Conservation (phyloP, 2,113 vertebrate genomes). For the Ramphastos sulfuratus region DNA sequence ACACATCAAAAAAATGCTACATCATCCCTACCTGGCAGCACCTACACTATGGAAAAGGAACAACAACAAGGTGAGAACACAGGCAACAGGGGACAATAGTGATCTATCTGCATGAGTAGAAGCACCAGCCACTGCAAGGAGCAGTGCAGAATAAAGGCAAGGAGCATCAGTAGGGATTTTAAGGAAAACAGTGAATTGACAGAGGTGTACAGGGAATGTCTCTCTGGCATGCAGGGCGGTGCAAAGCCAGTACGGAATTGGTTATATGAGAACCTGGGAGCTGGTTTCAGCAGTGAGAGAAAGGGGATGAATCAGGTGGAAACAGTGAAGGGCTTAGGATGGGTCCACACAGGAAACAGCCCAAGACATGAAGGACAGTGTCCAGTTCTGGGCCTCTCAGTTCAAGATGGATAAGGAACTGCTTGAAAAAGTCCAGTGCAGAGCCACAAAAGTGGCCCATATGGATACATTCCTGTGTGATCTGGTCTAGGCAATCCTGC, state of each 20-base stretch:
- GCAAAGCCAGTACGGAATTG: not conserved
- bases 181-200: not conserved
- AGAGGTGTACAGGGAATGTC: not conserved
- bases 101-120: fast-evolving
- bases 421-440: too few relatives aligned
- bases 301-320: not conserved
- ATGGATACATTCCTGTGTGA: too few relatives aligned
- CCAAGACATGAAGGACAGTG: not conserved
- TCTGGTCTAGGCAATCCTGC: too few relatives aligned
- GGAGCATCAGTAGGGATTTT: not conserved
- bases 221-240: fast-evolving
- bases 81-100: fast-evolving
- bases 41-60: not conserved
- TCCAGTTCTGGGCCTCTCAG: too few relatives aligned
- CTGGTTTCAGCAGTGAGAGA: not conserved
- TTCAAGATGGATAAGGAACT: too few relatives aligned
- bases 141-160: not conserved
- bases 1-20: not conserved
- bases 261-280: not conserved
- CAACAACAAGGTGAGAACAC: not conserved
- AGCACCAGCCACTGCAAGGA: not conserved
- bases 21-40: fast-evolving
- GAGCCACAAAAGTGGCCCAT: too few relatives aligned
- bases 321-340: not conserved
- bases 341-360: fast-evolving